A percentile compares a stretch with the other conserved stretches of the same genome.
phyloP scores from a whole-genome alignment of 2,113 vertebrate genomes.

The Rhinoderma darwinii region DNA sequence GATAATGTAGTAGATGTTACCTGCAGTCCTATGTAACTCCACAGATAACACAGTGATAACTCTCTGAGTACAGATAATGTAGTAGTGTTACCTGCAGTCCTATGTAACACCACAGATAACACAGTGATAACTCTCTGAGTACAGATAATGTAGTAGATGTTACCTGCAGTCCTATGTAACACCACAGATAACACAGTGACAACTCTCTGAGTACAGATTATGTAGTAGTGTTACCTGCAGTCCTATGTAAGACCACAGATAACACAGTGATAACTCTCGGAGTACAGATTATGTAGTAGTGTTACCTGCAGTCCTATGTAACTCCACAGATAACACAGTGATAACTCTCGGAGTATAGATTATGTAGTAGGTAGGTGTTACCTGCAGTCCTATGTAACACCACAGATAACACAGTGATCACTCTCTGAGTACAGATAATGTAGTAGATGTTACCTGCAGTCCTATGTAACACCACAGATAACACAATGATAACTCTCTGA shows the following conservation, averaged over 20 bases:
- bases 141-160: not conserved
- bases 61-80: not conserved
- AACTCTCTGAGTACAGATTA: not conserved
- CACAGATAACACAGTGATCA: not conserved
- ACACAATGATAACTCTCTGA: not conserved
- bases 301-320: not conserved
- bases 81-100: not conserved
- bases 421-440: not conserved
- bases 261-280: not conserved
- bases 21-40: not conserved
- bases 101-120: not conserved
- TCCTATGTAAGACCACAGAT: not conserved
- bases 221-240: not conserved
- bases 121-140: too few species aligned
- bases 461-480: not conserved
- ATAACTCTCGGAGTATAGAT: too few species aligned
- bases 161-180: not conserved
- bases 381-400: not conserved
- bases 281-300: not conserved
- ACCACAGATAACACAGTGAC: not conserved
- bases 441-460: not conserved
- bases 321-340: not conserved
- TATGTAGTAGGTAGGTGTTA: not conserved
- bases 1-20: not conserved
- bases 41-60: not conserved